A percentile compares a stretch with the other conserved stretches of the same genome.
Evolutionary conservation across 2,888 invertebrate species (phyloP).

Genomic region (Diplolepis rosae): DNA sequence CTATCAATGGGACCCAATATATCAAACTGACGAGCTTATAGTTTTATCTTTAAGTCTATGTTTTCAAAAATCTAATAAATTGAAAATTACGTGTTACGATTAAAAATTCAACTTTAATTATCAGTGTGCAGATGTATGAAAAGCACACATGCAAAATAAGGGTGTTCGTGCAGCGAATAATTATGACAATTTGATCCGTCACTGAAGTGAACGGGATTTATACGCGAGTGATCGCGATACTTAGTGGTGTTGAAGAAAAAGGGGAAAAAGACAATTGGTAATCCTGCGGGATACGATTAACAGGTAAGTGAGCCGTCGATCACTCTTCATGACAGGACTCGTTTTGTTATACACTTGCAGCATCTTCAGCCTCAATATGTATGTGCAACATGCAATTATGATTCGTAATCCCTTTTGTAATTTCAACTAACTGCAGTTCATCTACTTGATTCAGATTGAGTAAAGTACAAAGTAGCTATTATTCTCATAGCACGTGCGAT

Average conservation of each 20-base stretch:
- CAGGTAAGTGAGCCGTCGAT: conserved; percentile 21
- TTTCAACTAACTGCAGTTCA: conserved; percentile 46
- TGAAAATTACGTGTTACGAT: not conserved
- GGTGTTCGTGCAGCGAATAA: conserved; percentile 25
- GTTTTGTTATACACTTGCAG: not conserved
- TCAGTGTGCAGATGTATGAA: not conserved
- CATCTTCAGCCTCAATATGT: not conserved
- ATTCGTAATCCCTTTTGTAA: conserved; percentile 43
- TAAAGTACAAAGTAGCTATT: conserved; percentile 3
- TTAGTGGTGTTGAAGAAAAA: conserved; percentile 24
- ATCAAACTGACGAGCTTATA: not conserved
- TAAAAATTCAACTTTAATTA: conserved; percentile 7
- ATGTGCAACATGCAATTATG: conserved; percentile 36
- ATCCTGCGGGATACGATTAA: conserved; percentile 24
- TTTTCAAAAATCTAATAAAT: not conserved
- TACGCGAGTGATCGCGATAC: conserved; percentile 17
- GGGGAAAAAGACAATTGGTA: conserved; percentile 13
- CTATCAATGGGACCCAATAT: not conserved
- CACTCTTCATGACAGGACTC: not conserved
- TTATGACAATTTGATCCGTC: conserved; percentile 29
- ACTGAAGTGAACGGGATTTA: conserved; percentile 27
- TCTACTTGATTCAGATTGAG: conserved; percentile 39
- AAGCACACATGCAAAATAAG: conserved; percentile 12
- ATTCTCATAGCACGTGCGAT: conserved; percentile 17
- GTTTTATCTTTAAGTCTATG: not conserved